Base-by-base conservation (phyloP, 2,113 vertebrate genomes). In the Sinocyclocheilus maitianheensis region DNA sequence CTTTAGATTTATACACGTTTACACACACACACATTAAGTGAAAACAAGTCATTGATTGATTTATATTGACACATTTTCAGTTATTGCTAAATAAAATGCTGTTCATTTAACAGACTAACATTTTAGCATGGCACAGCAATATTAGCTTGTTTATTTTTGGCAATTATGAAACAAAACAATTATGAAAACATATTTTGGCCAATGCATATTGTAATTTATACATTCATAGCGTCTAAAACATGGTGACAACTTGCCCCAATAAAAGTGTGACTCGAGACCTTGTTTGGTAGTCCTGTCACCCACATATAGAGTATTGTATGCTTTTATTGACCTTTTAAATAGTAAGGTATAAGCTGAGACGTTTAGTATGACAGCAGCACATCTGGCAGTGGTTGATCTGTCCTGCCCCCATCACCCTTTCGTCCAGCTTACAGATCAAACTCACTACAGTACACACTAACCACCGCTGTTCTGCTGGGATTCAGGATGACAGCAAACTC, bases 321-420 rank as follows among this genome's bases (percentile, higher is more conserved):
- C 55, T 60, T 60, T 1, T 8, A 60, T 60, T 58, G 18, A 58
- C 55, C 18, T 58, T 9, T 22, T 22, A 40, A 40, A 22, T 14
- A 20, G 37, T 71, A 71, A 20, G 24, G 13, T 16, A 22, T 72
- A 9, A 72, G 20, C 10, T n/a, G 37, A 72, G 18, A 43, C 10
- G 3, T 43, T 43, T 12, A 22, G 18, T 43, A 3, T 11, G 22
- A 26, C 74, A 76, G 63, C 24, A 26, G 65, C 62, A 83, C 63
- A 82, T 67, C 80, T 81, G 79, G 51, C 18, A 62, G 75, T 79
- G 11, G 22, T 14, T 43, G 79, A 10, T 65, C 20, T 82, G 80
- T 53, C 80, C 80, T 46, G 80, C 80, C 62, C 76, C 10, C 51
- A 34, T 37, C 51, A 78, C n/a, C 60, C 58, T n/a, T 37, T 22